Conservation (phyloP, 2,797 vertebrate genomes). For the Phoeniculus purpureus region DNA sequence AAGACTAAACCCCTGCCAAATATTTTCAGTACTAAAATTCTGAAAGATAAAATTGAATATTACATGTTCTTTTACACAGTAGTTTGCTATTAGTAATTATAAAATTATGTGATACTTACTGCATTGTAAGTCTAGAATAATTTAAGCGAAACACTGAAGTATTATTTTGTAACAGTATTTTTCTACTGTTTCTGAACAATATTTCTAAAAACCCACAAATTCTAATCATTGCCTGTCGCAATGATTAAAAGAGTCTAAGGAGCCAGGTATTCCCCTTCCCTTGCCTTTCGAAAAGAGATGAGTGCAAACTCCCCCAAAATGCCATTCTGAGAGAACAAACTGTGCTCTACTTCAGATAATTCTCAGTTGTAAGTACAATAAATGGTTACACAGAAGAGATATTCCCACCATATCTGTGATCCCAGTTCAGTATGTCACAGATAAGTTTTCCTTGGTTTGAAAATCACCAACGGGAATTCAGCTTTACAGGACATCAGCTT, state of each 20-base stretch:
- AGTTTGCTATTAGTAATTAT: neutral
- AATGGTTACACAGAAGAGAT: conserved; percentile 33
- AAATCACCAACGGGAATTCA: conserved; percentile 39
- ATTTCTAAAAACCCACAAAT: neutral
- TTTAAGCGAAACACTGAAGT: conserved; percentile 2
- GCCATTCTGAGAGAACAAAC: conserved; percentile 13
- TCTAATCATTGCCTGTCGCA: neutral
- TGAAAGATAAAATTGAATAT: neutral
- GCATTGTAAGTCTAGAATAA: neutral
- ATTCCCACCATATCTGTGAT: neutral
- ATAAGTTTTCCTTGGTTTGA: conserved; percentile 45
- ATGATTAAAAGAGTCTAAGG: neutral
- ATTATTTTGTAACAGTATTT: neutral
- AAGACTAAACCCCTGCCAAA: neutral
- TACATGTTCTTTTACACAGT: neutral
- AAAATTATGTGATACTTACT: neutral
- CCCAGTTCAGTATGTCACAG: conserved; percentile 20
- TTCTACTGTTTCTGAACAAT: neutral
- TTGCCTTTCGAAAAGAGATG: neutral
- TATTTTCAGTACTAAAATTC: conserved; percentile 11
- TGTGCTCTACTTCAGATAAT: neutral
- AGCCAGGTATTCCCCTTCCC: neutral
- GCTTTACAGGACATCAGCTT: conserved; percentile 24
- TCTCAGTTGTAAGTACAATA: conserved; percentile 9
- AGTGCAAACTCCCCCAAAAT: neutral